Percentiles rank a stretch among this genome's conserved stretches.
phyloP scores from a whole-genome alignment of 1,140 invertebrate genomes.

The Eumaeus atala region DNA sequence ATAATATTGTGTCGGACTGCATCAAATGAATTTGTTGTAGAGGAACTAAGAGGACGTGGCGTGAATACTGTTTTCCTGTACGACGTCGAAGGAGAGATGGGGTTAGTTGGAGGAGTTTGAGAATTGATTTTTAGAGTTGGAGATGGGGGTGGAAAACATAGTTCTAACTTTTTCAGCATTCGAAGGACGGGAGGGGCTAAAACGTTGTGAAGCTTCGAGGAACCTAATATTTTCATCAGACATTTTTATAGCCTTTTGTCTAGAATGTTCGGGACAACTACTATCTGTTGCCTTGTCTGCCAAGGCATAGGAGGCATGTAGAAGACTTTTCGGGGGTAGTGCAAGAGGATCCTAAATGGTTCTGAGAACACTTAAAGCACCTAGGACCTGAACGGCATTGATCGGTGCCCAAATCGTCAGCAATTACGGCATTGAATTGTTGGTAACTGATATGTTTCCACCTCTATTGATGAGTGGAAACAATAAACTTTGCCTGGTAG shows the following conservation, averaged over 20 bases:
- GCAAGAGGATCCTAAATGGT: background rate
- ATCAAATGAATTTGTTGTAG: too few species aligned
- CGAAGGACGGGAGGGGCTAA: too few species aligned
- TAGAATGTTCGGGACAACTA: background rate
- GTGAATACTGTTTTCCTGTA: too few species aligned
- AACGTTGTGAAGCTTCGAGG: too few species aligned
- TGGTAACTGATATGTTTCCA: background rate
- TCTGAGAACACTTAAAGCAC: conserved; percentile 4
- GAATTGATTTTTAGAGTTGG: too few species aligned
- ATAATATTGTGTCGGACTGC: too few species aligned
- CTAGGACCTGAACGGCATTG: background rate
- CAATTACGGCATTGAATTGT: conserved; percentile 6
- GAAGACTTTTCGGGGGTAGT: background rate
- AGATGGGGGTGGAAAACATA: too few species aligned
- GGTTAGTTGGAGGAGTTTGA: too few species aligned
- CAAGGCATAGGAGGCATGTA: background rate
- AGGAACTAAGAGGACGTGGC: too few species aligned
- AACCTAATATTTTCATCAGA: background rate
- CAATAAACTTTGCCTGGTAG: background rate
- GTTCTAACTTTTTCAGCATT: too few species aligned
- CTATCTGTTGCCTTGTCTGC: background rate
- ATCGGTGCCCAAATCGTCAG: background rate
- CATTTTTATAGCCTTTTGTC: background rate
- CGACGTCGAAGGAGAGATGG: too few species aligned
- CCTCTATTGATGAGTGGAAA: background rate